Conservation (phyloP, 2,113 vertebrate genomes). For the Mustela nigripes region DNA sequence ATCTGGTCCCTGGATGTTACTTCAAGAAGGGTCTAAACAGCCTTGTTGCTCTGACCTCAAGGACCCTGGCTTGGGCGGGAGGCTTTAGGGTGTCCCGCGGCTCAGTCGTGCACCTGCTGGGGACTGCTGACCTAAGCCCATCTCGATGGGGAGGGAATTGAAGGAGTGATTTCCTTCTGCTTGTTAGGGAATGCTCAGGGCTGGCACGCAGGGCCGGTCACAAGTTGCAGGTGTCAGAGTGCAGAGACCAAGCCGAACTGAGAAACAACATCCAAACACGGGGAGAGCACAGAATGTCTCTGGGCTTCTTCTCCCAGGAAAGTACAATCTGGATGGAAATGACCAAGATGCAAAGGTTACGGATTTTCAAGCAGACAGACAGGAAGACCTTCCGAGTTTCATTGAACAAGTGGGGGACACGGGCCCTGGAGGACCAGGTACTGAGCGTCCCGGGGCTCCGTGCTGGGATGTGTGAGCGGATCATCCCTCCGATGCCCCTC, state of each 20-base stretch:
- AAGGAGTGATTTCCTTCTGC: not conserved
- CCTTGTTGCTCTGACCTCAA: not conserved
- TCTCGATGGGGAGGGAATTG: not conserved
- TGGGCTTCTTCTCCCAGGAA: not conserved
- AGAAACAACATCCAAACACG: not conserved
- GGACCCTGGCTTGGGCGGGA: not conserved
- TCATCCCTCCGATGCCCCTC: accelerated
- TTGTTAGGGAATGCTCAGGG: not conserved
- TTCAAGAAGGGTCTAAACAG: not conserved
- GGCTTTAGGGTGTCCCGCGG: accelerated
- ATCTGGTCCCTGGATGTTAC: not conserved
- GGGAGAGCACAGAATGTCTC: not conserved
- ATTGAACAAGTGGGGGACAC: accelerated
- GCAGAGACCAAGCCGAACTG: not conserved
- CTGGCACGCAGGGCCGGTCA: not conserved
- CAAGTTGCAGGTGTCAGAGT: not conserved
- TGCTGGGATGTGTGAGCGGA: not conserved
- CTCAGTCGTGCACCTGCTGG: not conserved
- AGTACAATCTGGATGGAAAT: not conserved
- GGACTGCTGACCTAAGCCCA: not conserved
- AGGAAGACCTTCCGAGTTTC: not conserved
- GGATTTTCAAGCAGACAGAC: not conserved
- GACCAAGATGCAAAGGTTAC: not conserved
- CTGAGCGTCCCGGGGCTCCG: not conserved
- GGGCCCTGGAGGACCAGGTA: not conserved